Evolutionary conservation across 2,888 invertebrate species (phyloP), one percentile per base, ranked within the genome.

Genomic region (Agonopterix subpropinquella): DNA sequence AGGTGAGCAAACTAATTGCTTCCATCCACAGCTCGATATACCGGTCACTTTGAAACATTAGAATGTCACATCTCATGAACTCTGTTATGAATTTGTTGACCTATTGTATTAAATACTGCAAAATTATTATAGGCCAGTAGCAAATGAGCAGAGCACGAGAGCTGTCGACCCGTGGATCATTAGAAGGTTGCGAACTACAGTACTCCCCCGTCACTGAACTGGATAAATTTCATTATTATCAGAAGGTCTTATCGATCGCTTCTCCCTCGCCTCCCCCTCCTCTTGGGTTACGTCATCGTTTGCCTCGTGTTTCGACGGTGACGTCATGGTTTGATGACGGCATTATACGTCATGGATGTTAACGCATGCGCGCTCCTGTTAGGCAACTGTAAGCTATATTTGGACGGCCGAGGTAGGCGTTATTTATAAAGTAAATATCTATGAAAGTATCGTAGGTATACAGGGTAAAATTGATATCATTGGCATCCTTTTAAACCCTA

Each of bases 231-330:
- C 73, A 77, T 70, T 64, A 62, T 54, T 53, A 58, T 39, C 50
- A 57, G 55, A 67, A 65, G 55, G 42, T 59, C 44, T 55, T 74
- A 82, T 82, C 68, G 83, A 82, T 78, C 66, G 42, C 11, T 18
- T 8, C 11, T n/a, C 9, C 5, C 36, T 48, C 43, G 49, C 55
- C 62, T 56, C 56, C 64, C 53, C 57, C 66, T 62, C 66, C 62
- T 66, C 64, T 59, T 56, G 54, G 58, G 54, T 56, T 67, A 83
- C 86, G 86, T 86, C 85, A 85, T 70, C 58, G 70, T 71, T 74
- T 64, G 53, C 68, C 64, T 58, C 68, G 60, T 59, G 59, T 57
- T 57, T 58, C 64, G 60, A 58, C 58, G 48, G 59, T 74, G 74
- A 80, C 77, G 80, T 80, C 74, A 77, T 58, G 50, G 58, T 72